Conservation (phyloP, 2,113 vertebrate genomes). For the Dryoscopus gambensis region DNA sequence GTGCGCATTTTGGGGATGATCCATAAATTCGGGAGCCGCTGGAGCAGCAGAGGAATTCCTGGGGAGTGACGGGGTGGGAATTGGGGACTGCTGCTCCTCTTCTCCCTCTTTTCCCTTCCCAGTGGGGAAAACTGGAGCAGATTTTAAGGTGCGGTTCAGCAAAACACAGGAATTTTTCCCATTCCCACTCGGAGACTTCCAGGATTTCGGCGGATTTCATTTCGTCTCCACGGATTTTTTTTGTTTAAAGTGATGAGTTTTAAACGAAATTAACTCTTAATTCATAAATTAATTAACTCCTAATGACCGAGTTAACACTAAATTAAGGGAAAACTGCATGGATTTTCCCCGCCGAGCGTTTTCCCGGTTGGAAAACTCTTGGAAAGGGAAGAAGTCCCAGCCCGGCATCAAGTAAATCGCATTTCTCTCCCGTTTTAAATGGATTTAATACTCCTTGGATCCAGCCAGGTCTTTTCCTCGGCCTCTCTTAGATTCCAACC, state of each 20-base stretch:
- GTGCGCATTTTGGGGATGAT: background rate
- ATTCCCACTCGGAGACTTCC: background rate
- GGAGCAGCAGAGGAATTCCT: background rate
- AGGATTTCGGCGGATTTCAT: background rate
- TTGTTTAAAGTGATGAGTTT: background rate
- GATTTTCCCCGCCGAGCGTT: background rate
- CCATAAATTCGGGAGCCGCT: rapidly evolving
- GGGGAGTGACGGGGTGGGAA: background rate
- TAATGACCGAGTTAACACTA: background rate
- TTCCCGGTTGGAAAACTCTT: background rate
- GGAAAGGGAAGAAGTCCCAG: background rate
- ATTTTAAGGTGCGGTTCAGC: background rate
- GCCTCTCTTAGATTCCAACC: background rate
- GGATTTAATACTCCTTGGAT: background rate
- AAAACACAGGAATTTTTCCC: background rate
- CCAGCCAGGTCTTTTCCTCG: background rate
- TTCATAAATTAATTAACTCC: background rate
- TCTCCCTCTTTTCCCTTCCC: background rate
- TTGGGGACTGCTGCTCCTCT: background rate
- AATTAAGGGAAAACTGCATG: background rate
- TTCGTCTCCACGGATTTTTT: background rate
- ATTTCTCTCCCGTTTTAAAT: rapidly evolving
- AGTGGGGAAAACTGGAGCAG: background rate
- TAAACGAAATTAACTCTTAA: background rate
- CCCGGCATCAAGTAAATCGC: rapidly evolving